Percentiles rank a stretch among this genome's conserved stretches.
Conservation (phyloP, 2,113 vertebrate genomes). For the Pterophyllum scalare region DNA sequence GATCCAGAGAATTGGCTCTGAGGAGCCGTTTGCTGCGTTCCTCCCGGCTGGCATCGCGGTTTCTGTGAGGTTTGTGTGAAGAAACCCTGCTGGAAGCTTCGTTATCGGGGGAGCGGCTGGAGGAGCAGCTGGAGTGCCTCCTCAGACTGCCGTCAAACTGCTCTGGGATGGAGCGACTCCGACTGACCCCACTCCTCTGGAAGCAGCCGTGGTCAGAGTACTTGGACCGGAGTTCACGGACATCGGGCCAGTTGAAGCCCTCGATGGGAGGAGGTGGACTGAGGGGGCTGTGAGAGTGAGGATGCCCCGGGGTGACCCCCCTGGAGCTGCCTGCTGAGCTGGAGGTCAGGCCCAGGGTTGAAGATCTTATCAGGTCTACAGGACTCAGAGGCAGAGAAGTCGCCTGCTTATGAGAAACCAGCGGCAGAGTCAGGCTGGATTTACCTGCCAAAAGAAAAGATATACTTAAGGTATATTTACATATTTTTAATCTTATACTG, state of each 20-base stretch:
- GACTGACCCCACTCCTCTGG: not conserved
- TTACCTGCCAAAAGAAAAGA: conserved; percentile 69
- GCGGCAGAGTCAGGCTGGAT: conserved; percentile 57
- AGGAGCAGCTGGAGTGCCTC: conserved; percentile 68
- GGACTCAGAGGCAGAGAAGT: conserved; percentile 46
- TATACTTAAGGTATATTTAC: not conserved
- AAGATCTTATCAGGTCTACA: not conserved
- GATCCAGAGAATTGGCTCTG: conserved; percentile 71
- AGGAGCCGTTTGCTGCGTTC: conserved; percentile 37
- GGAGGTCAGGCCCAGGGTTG: not conserved
- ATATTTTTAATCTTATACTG: not conserved
- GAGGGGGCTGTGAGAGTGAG: conserved; percentile 65
- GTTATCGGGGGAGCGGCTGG: not conserved
- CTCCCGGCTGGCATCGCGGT: not conserved
- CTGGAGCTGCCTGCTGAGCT: not conserved
- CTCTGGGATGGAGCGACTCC: conserved; percentile 74
- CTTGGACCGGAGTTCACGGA: conserved; percentile 85
- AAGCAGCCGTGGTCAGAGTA: conserved; percentile 62
- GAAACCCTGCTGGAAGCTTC: not conserved
- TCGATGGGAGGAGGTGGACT: conserved; percentile 77
- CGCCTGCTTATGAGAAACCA: conserved; percentile 42
- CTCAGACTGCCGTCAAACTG: conserved; percentile 42
- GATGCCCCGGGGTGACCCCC: conserved; percentile 18
- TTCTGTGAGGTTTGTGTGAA: not conserved
- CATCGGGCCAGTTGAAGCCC: conserved; percentile 89